Base-by-base conservation (phyloP, 2,888 invertebrate species). In the Syrista parreyssii region DNA sequence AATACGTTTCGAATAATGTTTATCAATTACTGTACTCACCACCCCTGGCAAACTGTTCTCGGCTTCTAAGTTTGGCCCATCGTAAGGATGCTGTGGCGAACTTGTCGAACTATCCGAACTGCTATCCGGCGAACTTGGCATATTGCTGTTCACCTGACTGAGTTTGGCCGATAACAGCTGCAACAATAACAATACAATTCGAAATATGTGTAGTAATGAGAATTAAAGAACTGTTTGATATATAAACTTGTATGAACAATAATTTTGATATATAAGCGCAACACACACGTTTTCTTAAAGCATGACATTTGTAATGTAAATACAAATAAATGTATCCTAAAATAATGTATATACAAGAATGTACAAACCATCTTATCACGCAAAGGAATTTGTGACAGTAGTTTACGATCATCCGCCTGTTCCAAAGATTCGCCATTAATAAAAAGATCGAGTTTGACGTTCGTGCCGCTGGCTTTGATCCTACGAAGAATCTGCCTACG, bases 61-160 rank as follows among this genome's bases (percentile, higher is more conserved):
- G 0, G 97, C 96, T 88, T 98, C 97, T 31, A 95, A 92, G 87
- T 95, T 96, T 73, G 96, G 95, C 81, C 95, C 95, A 90, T 96
- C 96, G 85, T 96, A 96, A 0, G 96, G 95, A 89, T 97, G 94
- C 82, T 97, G 97, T 2, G 98, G 98, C 1, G 98, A 98, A 3
- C 97, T 97, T 3, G 97, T 97, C 78, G 98, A 98, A 84, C 98
- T 98, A 91, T 98, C 98, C 78, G 98, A 98, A 88, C 97, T 98
- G 78, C 98, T 97, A 89, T 98, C 99, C 77, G 97, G 97, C 79
- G 96, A 96, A 86, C 96, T 96, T 33, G 95, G 94, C 90, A 95
- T 92, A 79, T 95, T 95, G 30, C 94, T 93, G 87, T 94, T 95
- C 68, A 95, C 93, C 87, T 96, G 96, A 81, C 95, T 95, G 75